Evolutionary conservation across 2,888 invertebrate genomes (phyloP).

Genomic region (Saturnia japonica): DNA sequence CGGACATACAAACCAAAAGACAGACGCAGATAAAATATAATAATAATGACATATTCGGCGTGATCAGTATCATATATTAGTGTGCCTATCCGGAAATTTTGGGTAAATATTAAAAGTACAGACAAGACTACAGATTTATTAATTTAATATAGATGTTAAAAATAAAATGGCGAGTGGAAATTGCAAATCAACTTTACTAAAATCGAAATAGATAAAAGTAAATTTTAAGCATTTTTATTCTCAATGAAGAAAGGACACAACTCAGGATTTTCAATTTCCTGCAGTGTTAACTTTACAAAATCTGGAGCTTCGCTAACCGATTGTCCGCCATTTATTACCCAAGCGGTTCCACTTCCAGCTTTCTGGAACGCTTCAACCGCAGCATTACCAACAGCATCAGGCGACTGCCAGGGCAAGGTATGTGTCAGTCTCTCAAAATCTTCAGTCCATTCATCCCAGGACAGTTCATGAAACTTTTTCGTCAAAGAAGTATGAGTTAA

Average conservation of each 20-base stretch:
- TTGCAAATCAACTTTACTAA: neutral
- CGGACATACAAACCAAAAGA: too few species aligned
- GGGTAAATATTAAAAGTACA: too few species aligned
- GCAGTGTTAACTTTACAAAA: neutral
- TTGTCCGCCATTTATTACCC: conserved; percentile 26
- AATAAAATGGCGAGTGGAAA: too few species aligned
- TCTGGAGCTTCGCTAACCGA: conserved; percentile 12
- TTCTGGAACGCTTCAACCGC: conserved; percentile 27
- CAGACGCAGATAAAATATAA: too few species aligned
- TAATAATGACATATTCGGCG: too few species aligned
- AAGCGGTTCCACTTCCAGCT: conserved; percentile 30
- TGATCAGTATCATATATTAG: too few species aligned
- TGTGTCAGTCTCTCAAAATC: conserved; percentile 1
- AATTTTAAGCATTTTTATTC: neutral
- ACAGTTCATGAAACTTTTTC: neutral
- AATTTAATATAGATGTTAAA: too few species aligned
- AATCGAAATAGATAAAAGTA: neutral
- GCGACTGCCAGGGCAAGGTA: conserved; percentile 29
- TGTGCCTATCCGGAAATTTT: too few species aligned
- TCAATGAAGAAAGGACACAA: neutral
- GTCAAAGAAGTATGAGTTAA: conserved; percentile 18
- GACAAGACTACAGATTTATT: too few species aligned
- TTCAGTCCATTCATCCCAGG: conserved; percentile 5
- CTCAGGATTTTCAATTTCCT: neutral
- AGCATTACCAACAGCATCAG: conserved; percentile 32